Conservation (phyloP, 1,140 invertebrate genomes). For the Diachasma alloeum region DNA sequence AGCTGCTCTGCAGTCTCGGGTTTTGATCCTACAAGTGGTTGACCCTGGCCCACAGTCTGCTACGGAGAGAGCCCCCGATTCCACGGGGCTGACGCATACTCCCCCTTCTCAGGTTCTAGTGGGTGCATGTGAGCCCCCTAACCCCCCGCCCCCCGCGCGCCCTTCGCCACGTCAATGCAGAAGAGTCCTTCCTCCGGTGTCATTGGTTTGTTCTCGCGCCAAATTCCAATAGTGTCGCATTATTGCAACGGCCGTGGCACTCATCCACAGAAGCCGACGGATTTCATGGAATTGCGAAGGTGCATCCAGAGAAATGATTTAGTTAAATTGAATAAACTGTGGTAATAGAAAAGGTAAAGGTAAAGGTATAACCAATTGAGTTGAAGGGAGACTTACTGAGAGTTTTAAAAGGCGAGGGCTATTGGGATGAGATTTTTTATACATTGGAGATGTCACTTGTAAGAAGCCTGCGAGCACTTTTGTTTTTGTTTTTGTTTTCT, state of each 20-base stretch:
- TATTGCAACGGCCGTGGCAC: neutral
- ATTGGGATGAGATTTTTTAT: too few species aligned
- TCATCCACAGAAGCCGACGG: neutral
- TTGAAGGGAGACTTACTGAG: too few species aligned
- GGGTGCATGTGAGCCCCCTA: neutral
- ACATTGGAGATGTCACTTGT: too few species aligned
- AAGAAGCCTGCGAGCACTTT: too few species aligned
- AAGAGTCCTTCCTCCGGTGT: neutral
- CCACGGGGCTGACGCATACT: conserved; percentile 8
- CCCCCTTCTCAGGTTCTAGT: neutral
- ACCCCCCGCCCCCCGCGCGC: neutral
- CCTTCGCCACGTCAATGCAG: neutral
- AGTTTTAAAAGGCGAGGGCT: too few species aligned
- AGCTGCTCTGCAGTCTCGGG: conserved; percentile 12
- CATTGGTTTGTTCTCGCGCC: neutral
- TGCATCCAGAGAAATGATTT: too few species aligned
- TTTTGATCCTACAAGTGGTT: conserved; percentile 41
- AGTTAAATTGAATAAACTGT: too few species aligned
- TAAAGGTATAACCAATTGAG: too few species aligned
- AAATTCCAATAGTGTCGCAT: neutral
- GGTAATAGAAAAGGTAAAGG: too few species aligned
- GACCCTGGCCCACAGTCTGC: conserved; percentile 40
- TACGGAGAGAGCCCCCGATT: conserved; percentile 9
- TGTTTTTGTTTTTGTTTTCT: too few species aligned
- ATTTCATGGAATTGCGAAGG: neutral